Evolutionary conservation across 2,797 vertebrate genomes (phyloP), one percentile per base, ranked within the genome.

Genomic region (Lagocephalus sceleratus): DNA sequence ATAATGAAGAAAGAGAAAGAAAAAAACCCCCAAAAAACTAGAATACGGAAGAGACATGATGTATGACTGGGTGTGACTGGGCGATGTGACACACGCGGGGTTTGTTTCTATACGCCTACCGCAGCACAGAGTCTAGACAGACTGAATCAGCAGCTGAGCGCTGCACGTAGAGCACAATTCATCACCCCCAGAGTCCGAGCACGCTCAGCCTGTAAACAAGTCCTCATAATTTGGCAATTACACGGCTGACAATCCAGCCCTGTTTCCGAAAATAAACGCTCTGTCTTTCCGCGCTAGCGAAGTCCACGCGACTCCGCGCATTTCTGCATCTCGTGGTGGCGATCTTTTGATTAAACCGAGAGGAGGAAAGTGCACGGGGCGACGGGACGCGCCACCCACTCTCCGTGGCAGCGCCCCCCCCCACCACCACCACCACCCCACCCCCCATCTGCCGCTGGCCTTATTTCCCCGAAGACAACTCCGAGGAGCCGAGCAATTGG

Each of bases 391-490:
- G 66, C 69, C 66, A 70, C 51, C 71, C 69, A 51, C 21, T 58
- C 54, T 73, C 65, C 42, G 52, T 19, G 63, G 58, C 64, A 44
- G 61, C 6, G 32, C 7, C 32, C 6, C 7, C 29, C 29, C 6
- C 29, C 29, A 11, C 29, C 29, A 11, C 29, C 29, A 11, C 29
- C 29, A 12, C 32, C 32, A 12, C 50, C 65, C 56, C 63, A 63
- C 63, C 71, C 47, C 19, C 46, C 49, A 23, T 61, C 65, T 48
- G 66, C 54, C 20, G 66, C 60, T 68, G 51, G 50, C 57, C 66
- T 82, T 85, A 88, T 90, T 90, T 89, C 88, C 89, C 87, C 0
- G 56, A 79, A 84, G 87, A 82, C 62, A 25, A 40, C 56, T 78
- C 66, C 21, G 3, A 46, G 58, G 68, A 83, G 76, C 79, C 76